Evolutionary conservation across 1,140 invertebrate genomes (phyloP).

Genomic region (Diabrotica virgifera): DNA sequence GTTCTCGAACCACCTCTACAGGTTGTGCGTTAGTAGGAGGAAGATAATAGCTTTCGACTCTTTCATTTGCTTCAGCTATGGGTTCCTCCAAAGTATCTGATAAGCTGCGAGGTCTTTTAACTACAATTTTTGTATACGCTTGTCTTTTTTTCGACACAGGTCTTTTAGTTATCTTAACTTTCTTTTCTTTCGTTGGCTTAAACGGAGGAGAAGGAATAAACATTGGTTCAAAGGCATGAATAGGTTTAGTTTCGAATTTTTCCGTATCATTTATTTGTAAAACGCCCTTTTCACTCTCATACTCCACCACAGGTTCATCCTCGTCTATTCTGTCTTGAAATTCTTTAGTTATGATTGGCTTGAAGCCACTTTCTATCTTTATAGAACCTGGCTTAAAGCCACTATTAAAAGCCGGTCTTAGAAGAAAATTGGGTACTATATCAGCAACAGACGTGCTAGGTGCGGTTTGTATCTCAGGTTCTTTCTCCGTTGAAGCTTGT

Average conservation of each 20-base stretch:
- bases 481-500: constrained; percentile 41
- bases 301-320: constrained; percentile 49
- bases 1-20: constrained; percentile 21
- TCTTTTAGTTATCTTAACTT: constrained; percentile 13
- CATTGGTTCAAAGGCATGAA: constrained; percentile 65
- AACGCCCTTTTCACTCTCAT: constrained; percentile 54
- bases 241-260: constrained; percentile 48
- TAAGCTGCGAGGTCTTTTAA: constrained; percentile 27
- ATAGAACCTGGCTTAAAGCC: constrained; percentile 78
- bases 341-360: constrained; percentile 68
- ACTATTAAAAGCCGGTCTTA: constrained; percentile 48
- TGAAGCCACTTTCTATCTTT: constrained; percentile 78
- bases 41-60: constrained; percentile 65
- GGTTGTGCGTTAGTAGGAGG: constrained; percentile 52
- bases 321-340: constrained; percentile 54
- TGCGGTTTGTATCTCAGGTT: constrained; percentile 29
- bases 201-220: constrained; percentile 69
- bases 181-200: constrained; percentile 40
- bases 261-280: constrained; percentile 52
- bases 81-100: constrained; percentile 34
- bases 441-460: constrained; percentile 13
- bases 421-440: background rate
- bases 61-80: constrained; percentile 65
- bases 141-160: constrained; percentile 47
- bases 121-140: constrained; percentile 34